These are phyloP conservation scores for Urocolius indicus DNA, from an alignment of 2,113 vertebrate species.

Conservation along the genomic window DNA sequence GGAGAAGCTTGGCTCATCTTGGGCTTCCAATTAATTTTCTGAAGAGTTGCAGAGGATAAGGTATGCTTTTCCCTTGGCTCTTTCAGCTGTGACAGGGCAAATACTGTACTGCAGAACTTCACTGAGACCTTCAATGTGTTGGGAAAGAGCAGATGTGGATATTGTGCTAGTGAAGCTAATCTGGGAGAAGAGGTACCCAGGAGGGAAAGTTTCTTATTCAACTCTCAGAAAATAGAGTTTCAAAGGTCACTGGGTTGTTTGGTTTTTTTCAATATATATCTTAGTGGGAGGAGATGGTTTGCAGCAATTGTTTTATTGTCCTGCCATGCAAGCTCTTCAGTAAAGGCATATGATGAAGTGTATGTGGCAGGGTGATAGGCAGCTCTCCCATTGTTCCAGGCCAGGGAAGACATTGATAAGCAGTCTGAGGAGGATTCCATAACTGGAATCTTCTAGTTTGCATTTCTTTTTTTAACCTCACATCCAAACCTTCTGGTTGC, in stretches of 20 bases:
- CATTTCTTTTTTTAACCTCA: neutral
- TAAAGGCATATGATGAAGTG: fast-evolving
- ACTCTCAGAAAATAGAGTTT: neutral
- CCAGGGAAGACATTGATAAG: neutral
- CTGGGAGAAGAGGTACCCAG: neutral
- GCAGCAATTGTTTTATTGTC: neutral
- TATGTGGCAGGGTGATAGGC: neutral
- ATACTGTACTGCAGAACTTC: neutral
- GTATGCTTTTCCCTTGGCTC: neutral
- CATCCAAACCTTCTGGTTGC: neutral
- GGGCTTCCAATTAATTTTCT: neutral
- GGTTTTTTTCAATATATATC: neutral
- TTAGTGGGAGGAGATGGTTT: neutral
- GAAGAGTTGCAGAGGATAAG: neutral
- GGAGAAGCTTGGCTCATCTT: neutral
- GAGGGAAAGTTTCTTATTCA: neutral
- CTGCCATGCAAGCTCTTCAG: neutral
- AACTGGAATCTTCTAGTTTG: neutral
- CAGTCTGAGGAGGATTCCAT: neutral
- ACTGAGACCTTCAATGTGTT: neutral
- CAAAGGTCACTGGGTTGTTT: neutral
- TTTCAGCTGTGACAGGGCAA: neutral
- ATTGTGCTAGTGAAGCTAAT: neutral
- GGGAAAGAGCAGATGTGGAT: neutral
- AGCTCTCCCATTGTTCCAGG: neutral